Evolutionary conservation across 2,888 invertebrate genomes (phyloP).

Genomic region (Byasa hedistus): DNA sequence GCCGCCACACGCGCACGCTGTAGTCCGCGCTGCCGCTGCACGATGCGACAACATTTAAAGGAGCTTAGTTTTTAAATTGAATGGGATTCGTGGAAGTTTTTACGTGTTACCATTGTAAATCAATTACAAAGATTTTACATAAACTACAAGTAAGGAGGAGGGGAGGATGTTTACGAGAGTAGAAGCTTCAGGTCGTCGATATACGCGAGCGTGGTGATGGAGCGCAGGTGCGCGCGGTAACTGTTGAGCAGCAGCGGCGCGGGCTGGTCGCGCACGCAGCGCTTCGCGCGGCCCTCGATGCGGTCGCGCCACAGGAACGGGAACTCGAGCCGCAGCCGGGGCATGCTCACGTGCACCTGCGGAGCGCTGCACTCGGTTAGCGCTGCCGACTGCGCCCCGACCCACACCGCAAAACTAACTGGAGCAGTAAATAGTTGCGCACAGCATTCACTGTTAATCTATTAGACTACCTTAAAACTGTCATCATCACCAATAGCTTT

Average conservation of each 20-base stretch:
- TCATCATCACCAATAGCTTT: too few species aligned
- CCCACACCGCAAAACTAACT: too few species aligned
- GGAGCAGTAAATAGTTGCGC: too few species aligned
- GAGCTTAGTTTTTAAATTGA: too few species aligned
- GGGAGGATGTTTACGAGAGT: conserved; percentile 76
- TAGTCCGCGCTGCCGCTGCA: conserved; percentile 84
- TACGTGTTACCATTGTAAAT: too few species aligned
- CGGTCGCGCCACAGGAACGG: conserved; percentile 86
- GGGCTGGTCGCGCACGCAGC: conserved; percentile 80
- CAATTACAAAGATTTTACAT: too few species aligned
- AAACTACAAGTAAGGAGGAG: too few species aligned
- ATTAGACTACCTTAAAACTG: too few species aligned
- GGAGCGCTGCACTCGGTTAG: too few species aligned
- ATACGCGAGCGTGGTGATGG: conserved; percentile 83
- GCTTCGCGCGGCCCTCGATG: conserved; percentile 84
- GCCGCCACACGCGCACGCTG: conserved; percentile 87
- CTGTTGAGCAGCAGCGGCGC: conserved; percentile 84
- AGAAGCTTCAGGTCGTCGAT: conserved; percentile 83
- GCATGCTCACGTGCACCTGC: conserved; percentile 80
- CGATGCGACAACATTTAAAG: neutral
- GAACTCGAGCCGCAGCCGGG: conserved; percentile 82
- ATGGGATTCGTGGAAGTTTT: too few species aligned
- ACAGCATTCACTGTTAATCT: too few species aligned
- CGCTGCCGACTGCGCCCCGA: neutral
- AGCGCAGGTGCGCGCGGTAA: conserved; percentile 85